These are phyloP conservation scores for Microcebus tavaratra DNA, from an alignment of 2,113 vertebrate species.

Conservation along the genomic window DNA sequence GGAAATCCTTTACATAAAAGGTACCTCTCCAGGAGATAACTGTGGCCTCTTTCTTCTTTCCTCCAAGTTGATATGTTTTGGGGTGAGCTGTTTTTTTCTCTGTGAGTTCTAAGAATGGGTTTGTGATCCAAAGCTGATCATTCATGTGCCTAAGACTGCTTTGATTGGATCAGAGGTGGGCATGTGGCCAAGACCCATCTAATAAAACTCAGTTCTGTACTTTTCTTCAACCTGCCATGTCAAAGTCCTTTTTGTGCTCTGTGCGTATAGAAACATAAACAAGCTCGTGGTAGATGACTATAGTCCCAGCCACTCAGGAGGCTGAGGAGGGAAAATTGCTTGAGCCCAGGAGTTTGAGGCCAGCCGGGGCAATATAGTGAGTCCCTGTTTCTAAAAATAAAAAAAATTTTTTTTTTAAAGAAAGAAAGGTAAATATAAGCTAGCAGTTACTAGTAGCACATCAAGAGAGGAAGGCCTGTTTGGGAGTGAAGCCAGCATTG, in stretches of 20 bases:
- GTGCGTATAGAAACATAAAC: too few species aligned
- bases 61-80: neutral
- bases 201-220: neutral
- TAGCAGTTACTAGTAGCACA: accelerated
- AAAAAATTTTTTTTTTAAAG: too few species aligned
- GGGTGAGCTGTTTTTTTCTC: neutral
- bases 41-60: neutral
- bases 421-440: neutral
- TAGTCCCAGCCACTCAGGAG: too few species aligned
- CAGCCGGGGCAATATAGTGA: too few species aligned
- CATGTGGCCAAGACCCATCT: neutral
- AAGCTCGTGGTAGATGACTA: too few species aligned
- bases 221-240: neutral
- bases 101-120: neutral
- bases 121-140: accelerated
- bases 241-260: neutral
- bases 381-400: too few species aligned
- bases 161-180: neutral
- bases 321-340: too few species aligned
- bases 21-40: neutral
- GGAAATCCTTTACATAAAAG: neutral
- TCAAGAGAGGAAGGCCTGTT: neutral
- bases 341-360: too few species aligned
- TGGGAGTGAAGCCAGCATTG: neutral
- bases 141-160: too few species aligned